Base-by-base conservation (phyloP, 2,113 vertebrate genomes). In the Macrotis lagotis region DNA sequence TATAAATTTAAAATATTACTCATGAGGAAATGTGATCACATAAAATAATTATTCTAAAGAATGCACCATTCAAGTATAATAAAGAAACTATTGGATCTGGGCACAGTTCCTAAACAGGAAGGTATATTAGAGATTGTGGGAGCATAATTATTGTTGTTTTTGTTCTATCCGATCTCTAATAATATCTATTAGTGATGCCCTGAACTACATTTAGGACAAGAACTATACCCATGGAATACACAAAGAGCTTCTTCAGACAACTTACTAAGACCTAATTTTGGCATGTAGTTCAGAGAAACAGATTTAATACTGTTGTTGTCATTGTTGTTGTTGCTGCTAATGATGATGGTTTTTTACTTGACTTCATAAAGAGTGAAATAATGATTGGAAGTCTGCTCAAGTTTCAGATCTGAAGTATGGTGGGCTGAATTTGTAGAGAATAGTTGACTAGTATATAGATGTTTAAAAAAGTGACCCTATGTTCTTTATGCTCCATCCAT, bases 381-480 rank as follows among this genome's bases (percentile, higher is more conserved):
- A 94, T 49, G 91, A 66, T 19, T 66, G 55, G 50, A 91, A 25
- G 25, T 37, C 59, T 83, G 9, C 8, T 4, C 31, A 89, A 91
- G 0, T 50, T 7, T 9, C 48, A 88, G 3, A 51, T 91, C 37
- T 74, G 12, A n/a, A n/a, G n/a, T n/a, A n/a, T n/a, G n/a, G n/a
- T n/a, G n/a, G n/a, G n/a, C n/a, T n/a, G n/a, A n/a, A 89, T 93
- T 93, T 93, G 10, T 7, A 90, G 51, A 90, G 22, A 19, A 59
- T n/a, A 5, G 16, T 1, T 59, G 91, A 48, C 7, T 83, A 66
- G 19, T 49, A 24, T 88, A 14, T 31, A 91, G 53, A n/a, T 91
- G 11, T 51, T 90, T 88, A 24, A 4, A 12, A 50, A 25, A 25
- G 0, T 53, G 2, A n/a, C 90, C 52, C 52, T 53, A 53, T 53